Evolutionary conservation across 2,797 vertebrate species (phyloP).

Genomic region (Chelonia mydas): DNA sequence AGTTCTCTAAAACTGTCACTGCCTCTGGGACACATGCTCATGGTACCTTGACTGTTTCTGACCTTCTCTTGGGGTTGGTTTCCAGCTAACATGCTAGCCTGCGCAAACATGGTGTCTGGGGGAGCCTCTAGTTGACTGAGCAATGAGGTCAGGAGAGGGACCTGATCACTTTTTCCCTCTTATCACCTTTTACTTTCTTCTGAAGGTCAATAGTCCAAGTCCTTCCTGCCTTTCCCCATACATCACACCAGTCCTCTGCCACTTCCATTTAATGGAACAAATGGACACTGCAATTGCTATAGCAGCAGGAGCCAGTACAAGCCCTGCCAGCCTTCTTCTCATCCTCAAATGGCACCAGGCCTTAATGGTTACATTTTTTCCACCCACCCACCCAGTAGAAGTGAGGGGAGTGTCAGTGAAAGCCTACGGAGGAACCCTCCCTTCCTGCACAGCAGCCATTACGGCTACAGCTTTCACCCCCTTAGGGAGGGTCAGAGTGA

Average conservation of each 20-base stretch:
- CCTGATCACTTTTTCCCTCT: neutral
- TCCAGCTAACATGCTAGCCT: neutral
- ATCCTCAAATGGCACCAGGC: neutral
- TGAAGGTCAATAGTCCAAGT: too few relatives aligned
- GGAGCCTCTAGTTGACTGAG: neutral
- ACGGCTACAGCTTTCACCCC: neutral
- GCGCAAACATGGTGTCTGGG: neutral
- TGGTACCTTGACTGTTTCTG: neutral
- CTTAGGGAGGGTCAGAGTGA: neutral
- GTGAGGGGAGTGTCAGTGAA: neutral
- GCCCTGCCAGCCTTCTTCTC: neutral
- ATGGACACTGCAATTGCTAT: neutral
- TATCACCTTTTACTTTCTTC: too few relatives aligned
- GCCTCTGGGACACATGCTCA: neutral
- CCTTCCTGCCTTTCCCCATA: neutral
- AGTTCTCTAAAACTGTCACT: rapidly evolving
- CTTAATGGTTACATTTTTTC: neutral
- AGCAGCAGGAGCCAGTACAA: neutral
- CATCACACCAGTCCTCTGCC: neutral
- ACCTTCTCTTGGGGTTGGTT: rapidly evolving
- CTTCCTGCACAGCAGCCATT: neutral
- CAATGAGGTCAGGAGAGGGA: neutral
- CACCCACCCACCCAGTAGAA: neutral
- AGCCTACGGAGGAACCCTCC: neutral
- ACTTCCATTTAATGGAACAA: neutral